Evolutionary conservation across 2,113 vertebrate genomes (phyloP).

Genomic region (Albula glossodonta): DNA sequence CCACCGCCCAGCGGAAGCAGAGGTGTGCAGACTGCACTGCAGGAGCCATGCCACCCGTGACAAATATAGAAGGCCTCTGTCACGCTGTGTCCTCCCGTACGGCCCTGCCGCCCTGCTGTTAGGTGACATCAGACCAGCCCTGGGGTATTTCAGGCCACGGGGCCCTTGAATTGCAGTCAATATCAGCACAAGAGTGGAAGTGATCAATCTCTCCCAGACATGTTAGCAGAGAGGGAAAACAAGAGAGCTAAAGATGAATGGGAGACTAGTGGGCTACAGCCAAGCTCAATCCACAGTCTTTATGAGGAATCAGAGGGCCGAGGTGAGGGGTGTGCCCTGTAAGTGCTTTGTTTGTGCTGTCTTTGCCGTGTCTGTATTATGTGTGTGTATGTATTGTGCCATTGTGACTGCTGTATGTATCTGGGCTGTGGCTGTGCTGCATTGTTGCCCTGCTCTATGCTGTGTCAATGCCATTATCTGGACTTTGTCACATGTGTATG

Average conservation of each 20-base stretch:
- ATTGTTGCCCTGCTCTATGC: too few species aligned
- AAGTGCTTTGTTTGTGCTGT: too few species aligned
- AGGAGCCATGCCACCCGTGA: neutral
- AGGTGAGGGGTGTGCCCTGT: neutral
- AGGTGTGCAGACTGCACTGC: constrained; percentile 24
- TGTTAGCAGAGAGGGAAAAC: neutral
- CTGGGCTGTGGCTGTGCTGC: too few species aligned
- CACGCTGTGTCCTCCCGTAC: neutral
- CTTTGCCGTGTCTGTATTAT: too few species aligned
- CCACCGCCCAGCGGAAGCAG: neutral
- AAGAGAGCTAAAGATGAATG: neutral
- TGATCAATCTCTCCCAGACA: neutral
- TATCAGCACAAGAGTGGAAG: neutral
- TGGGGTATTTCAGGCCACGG: neutral
- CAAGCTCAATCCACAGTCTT: too few species aligned
- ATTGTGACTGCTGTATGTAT: too few species aligned
- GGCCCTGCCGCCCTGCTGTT: neutral
- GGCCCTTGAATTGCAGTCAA: neutral
- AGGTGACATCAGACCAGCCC: neutral
- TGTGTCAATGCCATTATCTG: too few species aligned
- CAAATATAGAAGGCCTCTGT: neutral
- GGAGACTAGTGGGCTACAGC: neutral
- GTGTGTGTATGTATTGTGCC: too few species aligned
- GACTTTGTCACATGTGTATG: too few species aligned
- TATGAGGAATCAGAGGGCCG: neutral